Conservation (phyloP, 1,140 invertebrate genomes). For the Telenomus remus region DNA sequence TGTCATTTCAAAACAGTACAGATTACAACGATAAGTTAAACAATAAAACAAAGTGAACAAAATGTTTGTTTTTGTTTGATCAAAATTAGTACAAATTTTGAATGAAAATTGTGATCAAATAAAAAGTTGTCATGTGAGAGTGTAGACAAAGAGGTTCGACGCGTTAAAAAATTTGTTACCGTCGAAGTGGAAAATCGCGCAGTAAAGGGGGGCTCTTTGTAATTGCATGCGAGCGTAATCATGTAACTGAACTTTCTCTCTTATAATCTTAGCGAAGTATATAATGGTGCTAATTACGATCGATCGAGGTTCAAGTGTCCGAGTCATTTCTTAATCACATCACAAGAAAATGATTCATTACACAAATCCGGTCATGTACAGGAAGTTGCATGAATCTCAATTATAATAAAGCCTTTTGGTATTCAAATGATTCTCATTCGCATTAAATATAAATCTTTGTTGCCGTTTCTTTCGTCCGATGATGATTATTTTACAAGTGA, state of each 20-base stretch:
- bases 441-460: conserved; percentile 35
- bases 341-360: conserved; percentile 59
- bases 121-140: no score
- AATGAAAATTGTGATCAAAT: no score
- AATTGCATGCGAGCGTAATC: conserved; percentile 44
- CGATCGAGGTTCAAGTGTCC: conserved; percentile 51
- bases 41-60: not conserved
- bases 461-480: conserved; percentile 17
- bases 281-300: conserved; percentile 56
- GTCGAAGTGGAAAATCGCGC: no score
- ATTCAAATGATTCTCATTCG: conserved; percentile 18
- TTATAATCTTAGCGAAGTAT: conserved; percentile 52
- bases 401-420: conserved; percentile 39
- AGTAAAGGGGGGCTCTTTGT: conserved; percentile 10
- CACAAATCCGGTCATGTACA: conserved; percentile 53
- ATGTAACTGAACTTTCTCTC: conserved; percentile 49
- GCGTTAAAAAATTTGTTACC: not conserved
- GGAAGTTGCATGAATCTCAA: conserved; percentile 54
- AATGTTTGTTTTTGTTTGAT: not conserved
- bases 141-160: no score
- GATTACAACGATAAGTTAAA: not conserved
- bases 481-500: conserved; percentile 38
- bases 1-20: no score
- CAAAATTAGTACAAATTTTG: no score
- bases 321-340: conserved; percentile 59